A percentile compares a stretch with the other conserved stretches of the same genome.
These are phyloP conservation scores for Smutsia gigantea DNA, from an alignment of 2,797 vertebrate species.

Conservation along the genomic window DNA sequence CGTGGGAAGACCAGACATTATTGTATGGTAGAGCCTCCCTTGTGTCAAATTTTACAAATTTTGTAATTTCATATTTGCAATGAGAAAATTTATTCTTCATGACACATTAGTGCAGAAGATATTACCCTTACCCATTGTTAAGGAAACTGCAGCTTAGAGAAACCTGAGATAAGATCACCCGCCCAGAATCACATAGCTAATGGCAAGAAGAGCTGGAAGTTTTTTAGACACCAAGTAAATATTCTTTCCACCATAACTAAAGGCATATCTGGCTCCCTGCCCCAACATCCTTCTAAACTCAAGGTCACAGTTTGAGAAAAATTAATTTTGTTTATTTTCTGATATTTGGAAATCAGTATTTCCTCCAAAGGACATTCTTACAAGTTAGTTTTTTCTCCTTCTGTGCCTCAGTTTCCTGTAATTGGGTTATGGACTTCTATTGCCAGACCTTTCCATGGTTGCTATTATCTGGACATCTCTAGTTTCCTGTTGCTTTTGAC, in stretches of 20 bases:
- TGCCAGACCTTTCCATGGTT: neutral
- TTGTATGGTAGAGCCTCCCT: neutral
- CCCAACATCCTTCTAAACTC: neutral
- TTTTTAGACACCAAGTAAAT: neutral
- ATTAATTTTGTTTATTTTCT: neutral
- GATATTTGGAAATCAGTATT: neutral
- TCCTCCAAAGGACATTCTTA: neutral
- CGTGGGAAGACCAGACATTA: neutral
- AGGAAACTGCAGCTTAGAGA: neutral
- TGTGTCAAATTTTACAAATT: neutral
- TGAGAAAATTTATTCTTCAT: neutral
- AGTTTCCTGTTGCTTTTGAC: neutral
- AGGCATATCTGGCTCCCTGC: neutral
- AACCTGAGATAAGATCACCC: neutral
- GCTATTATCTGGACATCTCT: neutral
- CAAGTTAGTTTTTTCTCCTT: neutral
- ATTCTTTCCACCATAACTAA: neutral
- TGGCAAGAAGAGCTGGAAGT: neutral
- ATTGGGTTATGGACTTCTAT: neutral
- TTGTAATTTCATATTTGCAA: neutral
- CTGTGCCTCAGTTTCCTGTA: neutral
- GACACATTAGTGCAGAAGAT: neutral
- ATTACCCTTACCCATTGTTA: neutral
- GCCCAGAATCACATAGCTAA: neutral
- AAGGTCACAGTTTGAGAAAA: neutral